Percentiles rank a stretch among this genome's conserved stretches.
These are phyloP conservation scores for Sebastiscus tertius DNA, from an alignment of 2,797 vertebrate genomes.

Conservation along the genomic window DNA sequence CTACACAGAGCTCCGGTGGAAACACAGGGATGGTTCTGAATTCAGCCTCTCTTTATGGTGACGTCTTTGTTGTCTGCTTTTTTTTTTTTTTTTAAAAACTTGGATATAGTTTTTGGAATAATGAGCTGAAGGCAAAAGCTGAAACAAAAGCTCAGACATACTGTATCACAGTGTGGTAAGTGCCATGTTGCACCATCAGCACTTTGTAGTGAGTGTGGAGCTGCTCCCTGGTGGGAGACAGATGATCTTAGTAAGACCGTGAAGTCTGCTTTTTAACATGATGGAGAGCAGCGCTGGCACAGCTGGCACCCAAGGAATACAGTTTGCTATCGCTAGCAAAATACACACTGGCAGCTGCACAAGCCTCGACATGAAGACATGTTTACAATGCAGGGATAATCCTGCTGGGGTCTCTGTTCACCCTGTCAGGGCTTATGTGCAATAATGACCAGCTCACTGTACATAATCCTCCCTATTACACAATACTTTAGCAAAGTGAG, in stretches of 20 bases:
- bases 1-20: slow-evolving; percentile 3
- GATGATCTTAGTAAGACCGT: slow-evolving; percentile 31
- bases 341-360: slow-evolving; percentile 29
- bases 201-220: slow-evolving; percentile 6
- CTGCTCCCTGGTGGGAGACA: slow-evolving; percentile 53
- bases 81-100: neutral
- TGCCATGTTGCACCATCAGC: slow-evolving; percentile 50
- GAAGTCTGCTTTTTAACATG: slow-evolving; percentile 20
- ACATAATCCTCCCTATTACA: slow-evolving; percentile 56
- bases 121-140: neutral
- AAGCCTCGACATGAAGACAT: slow-evolving; percentile 31
- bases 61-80: neutral
- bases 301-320: slow-evolving; percentile 20
- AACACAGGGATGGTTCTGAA: neutral
- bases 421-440: slow-evolving; percentile 45
- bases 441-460: slow-evolving; percentile 61
- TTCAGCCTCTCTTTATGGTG: neutral
- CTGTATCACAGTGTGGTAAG: slow-evolving; percentile 3
- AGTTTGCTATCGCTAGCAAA: slow-evolving; percentile 34
- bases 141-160: slow-evolving; percentile 13
- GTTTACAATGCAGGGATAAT: slow-evolving; percentile 66
- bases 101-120: slow-evolving; percentile 1
- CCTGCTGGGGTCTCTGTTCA: slow-evolving; percentile 54
- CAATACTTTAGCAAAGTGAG: slow-evolving; percentile 9
- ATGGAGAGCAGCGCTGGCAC: slow-evolving; percentile 34